A percentile compares a stretch with the other conserved stretches of the same genome.
phyloP scores from a whole-genome alignment of 2,888 invertebrate genomes.

The Nineta flava region DNA sequence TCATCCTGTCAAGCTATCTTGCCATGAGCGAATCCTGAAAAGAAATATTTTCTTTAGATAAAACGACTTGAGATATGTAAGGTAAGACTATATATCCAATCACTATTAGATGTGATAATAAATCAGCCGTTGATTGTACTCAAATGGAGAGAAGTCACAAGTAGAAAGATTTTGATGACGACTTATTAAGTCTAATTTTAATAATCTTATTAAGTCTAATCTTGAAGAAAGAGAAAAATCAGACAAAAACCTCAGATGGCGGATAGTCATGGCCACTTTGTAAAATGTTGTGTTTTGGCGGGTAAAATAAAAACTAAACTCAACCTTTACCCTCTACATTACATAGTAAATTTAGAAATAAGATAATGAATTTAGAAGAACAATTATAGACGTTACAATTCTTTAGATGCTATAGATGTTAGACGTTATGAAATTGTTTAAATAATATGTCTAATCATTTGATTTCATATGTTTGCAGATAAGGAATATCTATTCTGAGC shows the following conservation, averaged over 20 bases:
- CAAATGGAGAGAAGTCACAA: constrained; percentile 2
- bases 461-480: no score
- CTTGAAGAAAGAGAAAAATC: no score
- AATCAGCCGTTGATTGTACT: constrained; percentile 12
- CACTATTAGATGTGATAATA: constrained; percentile 13
- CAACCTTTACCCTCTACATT: constrained; percentile 8
- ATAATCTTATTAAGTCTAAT: no score
- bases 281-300: constrained; percentile 12
- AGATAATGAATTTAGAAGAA: not conserved
- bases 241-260: constrained; percentile 11
- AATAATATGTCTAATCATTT: not conserved
- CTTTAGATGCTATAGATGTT: not conserved
- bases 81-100: constrained; percentile 10
- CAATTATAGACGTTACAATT: no score
- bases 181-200: no score
- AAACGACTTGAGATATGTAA: constrained; percentile 10
- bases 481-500: no score
- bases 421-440: not conserved
- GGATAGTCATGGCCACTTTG: no score
- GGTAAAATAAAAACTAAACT: constrained; percentile 11
- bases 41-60: constrained; percentile 12
- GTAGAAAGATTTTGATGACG: no score
- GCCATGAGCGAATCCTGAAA: constrained; percentile 13
- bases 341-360: not conserved
- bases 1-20: constrained; percentile 10